These are phyloP conservation scores for Sebastes hopkinsi DNA, from an alignment of 2,797 vertebrate species.

Conservation along the genomic window DNA sequence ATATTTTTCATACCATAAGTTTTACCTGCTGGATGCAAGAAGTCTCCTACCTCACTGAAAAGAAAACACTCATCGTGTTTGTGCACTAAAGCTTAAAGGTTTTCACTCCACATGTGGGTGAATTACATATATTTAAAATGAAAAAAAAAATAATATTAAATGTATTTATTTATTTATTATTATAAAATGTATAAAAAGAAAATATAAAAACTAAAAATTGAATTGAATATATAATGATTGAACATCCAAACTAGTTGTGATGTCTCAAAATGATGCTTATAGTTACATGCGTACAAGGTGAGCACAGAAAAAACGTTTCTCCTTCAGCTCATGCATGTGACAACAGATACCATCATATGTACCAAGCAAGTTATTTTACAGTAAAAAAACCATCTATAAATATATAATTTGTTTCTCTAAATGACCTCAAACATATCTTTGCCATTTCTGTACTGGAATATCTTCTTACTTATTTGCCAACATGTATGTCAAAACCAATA, in stretches of 20 bases:
- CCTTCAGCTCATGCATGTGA: neutral
- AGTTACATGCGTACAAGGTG: neutral
- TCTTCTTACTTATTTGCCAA: neutral
- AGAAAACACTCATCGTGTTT: neutral
- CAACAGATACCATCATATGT: neutral
- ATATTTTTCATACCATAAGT: neutral
- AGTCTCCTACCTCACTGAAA: too few relatives aligned
- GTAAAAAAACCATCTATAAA: too few relatives aligned
- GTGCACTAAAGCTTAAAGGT: neutral
- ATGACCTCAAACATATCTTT: neutral
- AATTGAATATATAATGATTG: too few relatives aligned
- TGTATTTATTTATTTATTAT: too few relatives aligned
- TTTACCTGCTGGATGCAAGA: too few relatives aligned
- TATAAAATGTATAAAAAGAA: too few relatives aligned
- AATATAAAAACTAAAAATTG: rapidly evolving
- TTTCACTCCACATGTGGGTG: too few relatives aligned
- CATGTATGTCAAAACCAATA: neutral
- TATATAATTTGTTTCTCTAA: neutral
- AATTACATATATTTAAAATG: too few relatives aligned
- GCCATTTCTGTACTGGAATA: neutral
- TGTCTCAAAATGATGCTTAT: too few relatives aligned
- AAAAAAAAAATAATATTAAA: too few relatives aligned
- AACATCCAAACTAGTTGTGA: too few relatives aligned
- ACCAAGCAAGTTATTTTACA: too few relatives aligned
- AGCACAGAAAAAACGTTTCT: neutral